phyloP scores from a whole-genome alignment of 2,888 invertebrate genomes.

The Dorcus parallelipipedus region DNA sequence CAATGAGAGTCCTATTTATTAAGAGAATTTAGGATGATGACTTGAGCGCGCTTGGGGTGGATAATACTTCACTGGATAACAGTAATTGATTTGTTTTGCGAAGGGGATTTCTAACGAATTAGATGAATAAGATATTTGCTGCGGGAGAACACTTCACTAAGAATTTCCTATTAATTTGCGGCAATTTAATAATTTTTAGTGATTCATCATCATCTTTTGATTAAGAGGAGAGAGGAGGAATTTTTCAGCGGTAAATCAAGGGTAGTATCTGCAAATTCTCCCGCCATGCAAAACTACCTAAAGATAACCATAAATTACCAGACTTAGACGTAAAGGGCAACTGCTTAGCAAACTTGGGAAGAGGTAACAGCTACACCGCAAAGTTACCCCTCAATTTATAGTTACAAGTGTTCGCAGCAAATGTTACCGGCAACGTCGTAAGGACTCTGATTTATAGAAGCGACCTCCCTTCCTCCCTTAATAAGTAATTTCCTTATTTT shows the following conservation, averaged over 20 bases:
- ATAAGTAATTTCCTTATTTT: conserved; percentile 12
- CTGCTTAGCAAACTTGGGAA: too few relatives aligned
- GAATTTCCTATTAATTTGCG: too few relatives aligned
- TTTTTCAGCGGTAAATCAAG: too few relatives aligned
- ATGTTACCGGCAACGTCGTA: conserved; percentile 19
- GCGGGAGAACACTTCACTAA: too few relatives aligned
- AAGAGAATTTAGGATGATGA: conserved; percentile 2
- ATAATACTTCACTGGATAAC: neutral
- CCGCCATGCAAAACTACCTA: too few relatives aligned
- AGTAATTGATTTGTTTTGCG: conserved; percentile 2
- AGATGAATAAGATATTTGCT: too few relatives aligned
- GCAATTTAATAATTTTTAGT: too few relatives aligned
- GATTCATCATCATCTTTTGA: too few relatives aligned
- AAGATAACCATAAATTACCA: too few relatives aligned
- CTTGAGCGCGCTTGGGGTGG: neutral
- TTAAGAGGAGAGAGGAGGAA: too few relatives aligned
- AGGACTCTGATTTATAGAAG: conserved; percentile 8
- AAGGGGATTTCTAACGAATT: neutral
- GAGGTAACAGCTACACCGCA: conserved; percentile 1
- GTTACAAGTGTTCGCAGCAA: conserved; percentile 26
- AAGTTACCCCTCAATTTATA: conserved; percentile 23
- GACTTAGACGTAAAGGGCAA: too few relatives aligned
- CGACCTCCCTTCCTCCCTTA: conserved; percentile 8
- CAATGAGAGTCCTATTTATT: conserved; percentile 1
- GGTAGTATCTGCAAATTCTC: too few relatives aligned